Evolutionary conservation across 2,888 invertebrate genomes (phyloP).

Genomic region (Leucophora obtusa): DNA sequence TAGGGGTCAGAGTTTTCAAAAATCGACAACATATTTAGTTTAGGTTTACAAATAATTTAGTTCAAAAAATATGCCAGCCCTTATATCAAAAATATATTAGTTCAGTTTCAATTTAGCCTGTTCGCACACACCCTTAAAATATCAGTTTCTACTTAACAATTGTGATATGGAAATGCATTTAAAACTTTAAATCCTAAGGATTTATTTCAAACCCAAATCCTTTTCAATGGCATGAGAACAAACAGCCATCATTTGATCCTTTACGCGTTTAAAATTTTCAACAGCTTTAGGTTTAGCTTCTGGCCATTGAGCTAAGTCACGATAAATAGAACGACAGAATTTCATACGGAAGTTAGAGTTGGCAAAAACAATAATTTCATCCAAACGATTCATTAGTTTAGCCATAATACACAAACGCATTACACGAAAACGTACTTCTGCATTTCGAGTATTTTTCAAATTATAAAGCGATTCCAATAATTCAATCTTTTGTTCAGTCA

Average conservation of each 20-base stretch:
- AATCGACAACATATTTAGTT: no score
- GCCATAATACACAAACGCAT: slow-evolving; percentile 87
- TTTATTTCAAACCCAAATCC: slow-evolving; percentile 81
- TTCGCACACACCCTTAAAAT: no score
- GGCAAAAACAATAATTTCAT: slow-evolving; percentile 86
- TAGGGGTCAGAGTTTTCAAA: no score
- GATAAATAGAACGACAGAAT: slow-evolving; percentile 91
- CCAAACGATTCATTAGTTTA: slow-evolving; percentile 83
- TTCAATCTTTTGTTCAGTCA: slow-evolving; percentile 81
- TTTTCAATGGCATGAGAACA: slow-evolving; percentile 86
- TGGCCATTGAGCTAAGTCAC: slow-evolving; percentile 90
- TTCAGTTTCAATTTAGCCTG: no score
- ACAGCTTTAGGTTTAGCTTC: slow-evolving; percentile 84
- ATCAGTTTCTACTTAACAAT: not conserved
- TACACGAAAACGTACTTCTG: slow-evolving; percentile 90
- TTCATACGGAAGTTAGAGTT: slow-evolving; percentile 94
- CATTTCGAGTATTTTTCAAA: slow-evolving; percentile 84
- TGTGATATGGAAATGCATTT: slow-evolving; percentile 17
- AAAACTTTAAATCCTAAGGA: not conserved
- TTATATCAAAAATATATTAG: no score
- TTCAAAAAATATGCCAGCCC: no score
- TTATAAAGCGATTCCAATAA: slow-evolving; percentile 83
- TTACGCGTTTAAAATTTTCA: slow-evolving; percentile 85
- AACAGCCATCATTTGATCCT: slow-evolving; percentile 90
- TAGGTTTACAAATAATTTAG: no score